Base-by-base conservation (phyloP, 2,113 vertebrate genomes). In the Lota lota region DNA sequence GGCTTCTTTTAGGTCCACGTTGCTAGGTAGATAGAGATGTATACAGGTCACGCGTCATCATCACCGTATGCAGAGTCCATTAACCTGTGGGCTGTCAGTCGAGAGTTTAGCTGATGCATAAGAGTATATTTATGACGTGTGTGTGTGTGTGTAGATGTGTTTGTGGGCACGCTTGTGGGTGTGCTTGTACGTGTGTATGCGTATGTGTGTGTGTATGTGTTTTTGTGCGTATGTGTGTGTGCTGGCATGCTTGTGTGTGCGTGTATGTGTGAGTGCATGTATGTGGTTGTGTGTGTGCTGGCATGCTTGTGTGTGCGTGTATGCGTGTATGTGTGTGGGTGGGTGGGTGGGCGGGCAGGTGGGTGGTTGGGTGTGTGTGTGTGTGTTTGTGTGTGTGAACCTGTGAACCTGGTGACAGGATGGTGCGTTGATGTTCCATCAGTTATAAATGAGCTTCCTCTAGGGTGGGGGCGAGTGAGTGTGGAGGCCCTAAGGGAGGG, bases 371-470 rank as follows among this genome's bases (percentile, higher is more conserved):
- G 19, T 66, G 22, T 72, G 77, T 69, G 36, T 40, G 36, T 40
- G 36, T 40, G 36, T 40, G 36, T 40, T 1, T 40, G 36, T 24
- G 24, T 24, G 24, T 24, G 24, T 24, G 24, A n/a, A n/a, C n/a
- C n/a, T 24, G 24, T 24, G 24, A 33, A 33, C 28, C 28, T 33
- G 28, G 28, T 33, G 28, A 33, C 28, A 33, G 28, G 4, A 33
- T 33, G 28, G 28, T 33, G 28, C 28, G 53, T 64, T 73, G 79
- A 68, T 73, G 79, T 82, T 67, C 61, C 79, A 87, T 85, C 73
- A 86, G 67, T 88, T 82, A 86, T 87, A 65, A 66, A 87, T 87
- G 85, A 85, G 66, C 73, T 81, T 74, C 71, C 74, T 82, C 78
- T 75, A 79, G 82, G 79, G 79, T 20, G 68, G 59, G 0, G 16